A percentile compares a stretch with the other conserved stretches of the same genome.
Evolutionary conservation across 2,113 vertebrate genomes (phyloP).

Genomic region (Lepus europaeus): DNA sequence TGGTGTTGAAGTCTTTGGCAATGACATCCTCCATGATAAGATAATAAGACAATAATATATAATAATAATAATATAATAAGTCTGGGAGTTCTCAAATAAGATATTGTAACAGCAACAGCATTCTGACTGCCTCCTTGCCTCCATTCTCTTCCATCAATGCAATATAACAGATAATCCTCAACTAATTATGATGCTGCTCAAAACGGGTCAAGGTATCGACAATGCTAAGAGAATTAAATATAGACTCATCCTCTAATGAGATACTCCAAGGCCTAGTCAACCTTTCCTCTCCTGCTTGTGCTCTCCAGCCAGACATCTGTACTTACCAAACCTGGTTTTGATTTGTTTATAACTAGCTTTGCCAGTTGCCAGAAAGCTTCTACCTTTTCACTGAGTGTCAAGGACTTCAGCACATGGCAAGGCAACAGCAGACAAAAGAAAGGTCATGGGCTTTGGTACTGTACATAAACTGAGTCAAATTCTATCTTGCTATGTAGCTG

Average conservation of each 20-base stretch:
- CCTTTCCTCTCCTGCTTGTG: neutral
- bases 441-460: neutral
- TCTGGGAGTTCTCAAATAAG: neutral
- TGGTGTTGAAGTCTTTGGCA: neutral
- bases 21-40: neutral
- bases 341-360: slow-evolving; percentile 40
- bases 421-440: neutral
- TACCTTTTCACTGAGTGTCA: slow-evolving; percentile 45
- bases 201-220: neutral
- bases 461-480: neutral
- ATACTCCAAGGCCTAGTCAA: neutral
- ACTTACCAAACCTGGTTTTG: slow-evolving; percentile 13
- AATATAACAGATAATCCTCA: slow-evolving; percentile 10
- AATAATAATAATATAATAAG: neutral
- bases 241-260: neutral
- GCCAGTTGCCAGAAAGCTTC: slow-evolving; percentile 51
- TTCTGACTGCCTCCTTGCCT: neutral
- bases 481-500: neutral
- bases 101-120: neutral
- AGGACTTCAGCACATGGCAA: slow-evolving; percentile 19
- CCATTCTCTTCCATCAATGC: neutral
- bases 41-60: neutral
- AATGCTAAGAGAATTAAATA: neutral
- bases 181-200: neutral
- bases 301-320: neutral